phyloP scores from a whole-genome alignment of 1,140 invertebrate species.

The Saccostrea cuccullata region DNA sequence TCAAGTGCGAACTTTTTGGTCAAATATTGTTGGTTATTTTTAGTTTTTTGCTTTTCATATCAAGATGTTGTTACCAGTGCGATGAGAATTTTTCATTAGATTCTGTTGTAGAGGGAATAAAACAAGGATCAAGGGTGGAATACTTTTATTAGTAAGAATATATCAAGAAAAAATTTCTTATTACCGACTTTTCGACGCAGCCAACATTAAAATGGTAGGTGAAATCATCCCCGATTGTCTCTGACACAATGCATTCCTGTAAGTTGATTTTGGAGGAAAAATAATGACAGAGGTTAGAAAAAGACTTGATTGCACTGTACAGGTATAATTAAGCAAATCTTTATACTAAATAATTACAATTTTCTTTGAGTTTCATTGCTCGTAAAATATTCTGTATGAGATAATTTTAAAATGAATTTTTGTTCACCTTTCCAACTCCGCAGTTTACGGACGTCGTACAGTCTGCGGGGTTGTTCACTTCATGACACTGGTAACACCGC shows the following conservation, averaged over 20 bases:
- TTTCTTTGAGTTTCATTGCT: background rate
- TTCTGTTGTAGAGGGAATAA: too few species aligned
- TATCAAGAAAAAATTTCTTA: background rate
- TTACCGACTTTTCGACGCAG: conserved; percentile 11
- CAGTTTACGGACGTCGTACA: background rate
- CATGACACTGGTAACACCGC: conserved; percentile 21
- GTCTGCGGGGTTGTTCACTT: background rate
- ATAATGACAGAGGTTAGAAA: background rate
- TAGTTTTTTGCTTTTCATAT: too few species aligned
- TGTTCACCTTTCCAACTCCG: background rate
- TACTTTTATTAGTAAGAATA: too few species aligned
- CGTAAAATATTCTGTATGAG: background rate
- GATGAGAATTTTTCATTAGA: too few species aligned
- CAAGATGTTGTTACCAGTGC: too few species aligned
- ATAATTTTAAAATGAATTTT: background rate
- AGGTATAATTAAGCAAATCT: background rate
- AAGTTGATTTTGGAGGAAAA: background rate
- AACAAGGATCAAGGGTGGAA: too few species aligned
- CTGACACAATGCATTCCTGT: conserved; percentile 30
- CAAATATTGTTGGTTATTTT: too few species aligned
- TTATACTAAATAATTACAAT: background rate
- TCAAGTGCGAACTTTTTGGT: too few species aligned
- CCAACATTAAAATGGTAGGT: conserved; percentile 25
- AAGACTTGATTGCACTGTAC: background rate
- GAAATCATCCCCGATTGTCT: conserved; percentile 33